A percentile compares a stretch with the other conserved stretches of the same genome.
Conservation (phyloP, 2,113 vertebrate species). For the Ciconia maguari region DNA sequence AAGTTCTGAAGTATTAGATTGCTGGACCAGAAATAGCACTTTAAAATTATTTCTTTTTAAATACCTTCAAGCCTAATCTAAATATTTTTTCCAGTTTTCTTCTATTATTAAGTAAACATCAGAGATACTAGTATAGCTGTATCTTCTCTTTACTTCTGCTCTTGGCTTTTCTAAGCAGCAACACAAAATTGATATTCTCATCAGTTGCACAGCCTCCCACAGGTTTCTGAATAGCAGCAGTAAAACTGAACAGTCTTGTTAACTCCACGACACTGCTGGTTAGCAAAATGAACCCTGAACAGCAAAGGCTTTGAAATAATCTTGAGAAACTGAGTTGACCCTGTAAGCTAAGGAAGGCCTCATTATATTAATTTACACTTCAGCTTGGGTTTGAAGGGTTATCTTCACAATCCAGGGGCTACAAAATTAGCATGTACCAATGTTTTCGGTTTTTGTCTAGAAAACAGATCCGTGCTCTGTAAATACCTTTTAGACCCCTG, state of each 20-base stretch:
- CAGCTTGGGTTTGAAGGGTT: background rate
- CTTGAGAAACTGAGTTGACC: background rate
- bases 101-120: background rate
- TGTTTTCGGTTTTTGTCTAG: background rate
- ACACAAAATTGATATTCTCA: conserved; percentile 43
- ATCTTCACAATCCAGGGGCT: background rate
- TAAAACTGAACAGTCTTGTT: conserved; percentile 34
- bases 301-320: background rate
- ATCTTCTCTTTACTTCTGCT: background rate
- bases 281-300: background rate
- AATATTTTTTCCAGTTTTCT: background rate
- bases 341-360: background rate
- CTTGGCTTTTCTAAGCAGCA: background rate
- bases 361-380: background rate
- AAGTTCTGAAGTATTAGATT: background rate
- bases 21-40: background rate
- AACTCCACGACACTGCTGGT: background rate
- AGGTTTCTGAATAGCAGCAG: conserved; percentile 33
- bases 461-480: background rate
- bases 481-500: background rate
- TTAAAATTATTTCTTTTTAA: background rate
- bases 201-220: conserved; percentile 30
- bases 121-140: background rate
- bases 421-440: background rate
- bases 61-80: background rate